Evolutionary conservation across 2,113 vertebrate species (phyloP).

Genomic region (Monarcha castaneiventris): DNA sequence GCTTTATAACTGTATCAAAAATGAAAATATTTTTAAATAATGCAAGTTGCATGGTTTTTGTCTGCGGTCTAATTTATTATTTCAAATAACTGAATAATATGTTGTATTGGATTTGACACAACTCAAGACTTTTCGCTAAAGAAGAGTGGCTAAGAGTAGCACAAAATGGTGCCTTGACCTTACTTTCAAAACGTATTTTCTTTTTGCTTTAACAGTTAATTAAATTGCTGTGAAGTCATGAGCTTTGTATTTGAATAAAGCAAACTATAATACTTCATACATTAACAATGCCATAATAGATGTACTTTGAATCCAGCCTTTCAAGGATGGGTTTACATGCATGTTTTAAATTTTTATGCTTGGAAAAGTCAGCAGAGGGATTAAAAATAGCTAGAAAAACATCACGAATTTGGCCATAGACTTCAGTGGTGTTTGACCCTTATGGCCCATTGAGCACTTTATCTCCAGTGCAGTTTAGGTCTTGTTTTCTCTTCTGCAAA

Average conservation of each 20-base stretch:
- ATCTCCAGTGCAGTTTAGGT: neutral
- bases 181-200: neutral
- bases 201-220: neutral
- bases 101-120: fast-evolving
- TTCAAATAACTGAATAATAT: neutral
- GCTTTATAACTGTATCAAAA: neutral
- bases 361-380: neutral
- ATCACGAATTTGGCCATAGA: neutral
- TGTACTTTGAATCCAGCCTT: neutral
- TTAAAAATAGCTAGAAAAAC: neutral
- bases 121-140: neutral
- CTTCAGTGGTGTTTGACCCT: neutral
- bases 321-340: neutral
- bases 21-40: neutral
- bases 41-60: neutral
- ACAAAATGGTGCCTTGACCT: neutral
- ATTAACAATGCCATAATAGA: neutral
- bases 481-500: neutral
- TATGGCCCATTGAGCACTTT: neutral
- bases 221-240: neutral
- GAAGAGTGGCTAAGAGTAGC: neutral
- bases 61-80: neutral
- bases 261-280: neutral
- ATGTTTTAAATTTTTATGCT: neutral
- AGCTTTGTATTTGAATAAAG: neutral